phyloP scores from a whole-genome alignment of 1,140 invertebrate species.

The Apis dorsata region DNA sequence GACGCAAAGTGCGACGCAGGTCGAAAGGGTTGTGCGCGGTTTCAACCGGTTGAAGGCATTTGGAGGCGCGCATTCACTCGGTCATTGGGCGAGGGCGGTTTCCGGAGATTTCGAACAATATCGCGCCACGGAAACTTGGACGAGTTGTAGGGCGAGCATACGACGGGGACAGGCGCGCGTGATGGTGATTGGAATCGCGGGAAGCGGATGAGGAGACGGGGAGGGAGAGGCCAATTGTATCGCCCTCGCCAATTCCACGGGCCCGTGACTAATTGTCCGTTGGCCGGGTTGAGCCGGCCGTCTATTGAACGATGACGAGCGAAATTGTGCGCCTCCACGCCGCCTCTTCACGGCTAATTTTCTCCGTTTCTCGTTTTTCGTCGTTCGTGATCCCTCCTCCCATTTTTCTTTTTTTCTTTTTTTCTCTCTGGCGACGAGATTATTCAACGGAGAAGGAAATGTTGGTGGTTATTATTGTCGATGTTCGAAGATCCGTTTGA shows the following conservation, averaged over 20 bases:
- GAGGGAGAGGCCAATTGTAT: conserved; percentile 53
- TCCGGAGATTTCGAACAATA: conserved; percentile 61
- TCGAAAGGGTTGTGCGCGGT: background rate
- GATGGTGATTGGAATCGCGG: background rate
- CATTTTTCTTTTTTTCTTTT: background rate
- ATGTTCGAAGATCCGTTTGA: too few species aligned
- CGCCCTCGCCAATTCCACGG: conserved; percentile 56
- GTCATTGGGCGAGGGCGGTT: background rate
- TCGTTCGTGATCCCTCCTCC: background rate
- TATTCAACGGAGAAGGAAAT: background rate
- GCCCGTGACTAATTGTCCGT: conserved; percentile 59
- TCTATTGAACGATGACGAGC: conserved; percentile 43
- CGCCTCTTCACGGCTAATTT: background rate
- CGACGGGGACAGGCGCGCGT: background rate
- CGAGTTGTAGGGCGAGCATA: background rate
- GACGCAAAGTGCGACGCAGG: background rate
- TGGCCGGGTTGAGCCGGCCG: conserved; percentile 34
- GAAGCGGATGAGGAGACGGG: conserved; percentile 16
- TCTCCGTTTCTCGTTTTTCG: background rate
- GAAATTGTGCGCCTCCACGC: conserved; percentile 27
- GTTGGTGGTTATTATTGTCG: too few species aligned
- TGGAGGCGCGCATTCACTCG: background rate
- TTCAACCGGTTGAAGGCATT: background rate
- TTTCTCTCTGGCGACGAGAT: background rate
- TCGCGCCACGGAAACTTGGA: conserved; percentile 42